phyloP scores from a whole-genome alignment of 2,113 vertebrate genomes.

The Bubo bubo region DNA sequence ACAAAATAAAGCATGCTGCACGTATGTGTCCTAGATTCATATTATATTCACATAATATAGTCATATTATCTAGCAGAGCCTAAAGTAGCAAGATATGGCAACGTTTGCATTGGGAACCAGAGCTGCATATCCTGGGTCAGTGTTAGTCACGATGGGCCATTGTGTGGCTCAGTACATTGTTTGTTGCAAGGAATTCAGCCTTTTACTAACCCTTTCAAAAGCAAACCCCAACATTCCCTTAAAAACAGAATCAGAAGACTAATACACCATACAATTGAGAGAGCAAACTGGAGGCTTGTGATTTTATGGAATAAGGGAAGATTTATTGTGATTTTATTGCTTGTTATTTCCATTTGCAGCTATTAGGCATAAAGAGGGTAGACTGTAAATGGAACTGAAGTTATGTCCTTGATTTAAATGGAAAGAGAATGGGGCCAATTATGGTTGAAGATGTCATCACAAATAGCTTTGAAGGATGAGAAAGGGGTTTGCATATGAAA shows the following conservation, averaged over 20 bases:
- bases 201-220: conserved; percentile 3
- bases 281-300: neutral
- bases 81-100: neutral
- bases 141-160: neutral
- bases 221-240: neutral
- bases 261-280: neutral
- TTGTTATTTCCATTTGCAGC: neutral
- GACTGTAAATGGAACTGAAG: neutral
- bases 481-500: neutral
- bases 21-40: neutral
- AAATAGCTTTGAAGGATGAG: neutral
- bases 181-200: neutral
- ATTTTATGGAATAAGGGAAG: conserved; percentile 35
- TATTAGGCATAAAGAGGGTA: neutral
- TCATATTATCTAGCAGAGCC: neutral
- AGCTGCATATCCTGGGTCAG: neutral
- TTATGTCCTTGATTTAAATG: neutral
- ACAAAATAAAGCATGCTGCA: neutral
- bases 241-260: conserved; percentile 10
- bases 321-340: conserved; percentile 23
- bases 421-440: neutral
- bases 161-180: neutral
- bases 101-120: neutral
- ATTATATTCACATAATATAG: no score
- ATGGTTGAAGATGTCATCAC: neutral